Evolutionary conservation across 2,797 vertebrate genomes (phyloP).

Genomic region (Carcharodon carcharias): DNA sequence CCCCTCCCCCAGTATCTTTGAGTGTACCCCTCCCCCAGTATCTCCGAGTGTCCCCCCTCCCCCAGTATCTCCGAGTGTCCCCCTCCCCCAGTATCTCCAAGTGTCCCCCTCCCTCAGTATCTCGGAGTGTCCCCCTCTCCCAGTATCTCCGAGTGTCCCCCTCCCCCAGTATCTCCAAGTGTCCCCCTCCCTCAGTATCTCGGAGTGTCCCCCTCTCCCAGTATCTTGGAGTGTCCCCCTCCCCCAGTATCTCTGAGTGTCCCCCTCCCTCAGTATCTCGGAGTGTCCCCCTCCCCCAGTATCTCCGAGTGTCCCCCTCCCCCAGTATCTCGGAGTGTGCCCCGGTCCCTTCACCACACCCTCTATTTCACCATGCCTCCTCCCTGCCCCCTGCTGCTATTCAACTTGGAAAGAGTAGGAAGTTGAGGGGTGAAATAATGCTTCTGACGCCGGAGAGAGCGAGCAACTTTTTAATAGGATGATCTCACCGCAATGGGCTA

Average conservation of each 20-base stretch:
- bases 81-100: no score
- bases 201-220: no score
- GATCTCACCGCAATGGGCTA: not conserved
- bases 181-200: not conserved
- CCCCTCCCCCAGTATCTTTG: slow-evolving; percentile 39
- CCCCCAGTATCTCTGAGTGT: not conserved
- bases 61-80: no score
- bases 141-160: not conserved
- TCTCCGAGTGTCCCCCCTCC: no score
- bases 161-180: not conserved
- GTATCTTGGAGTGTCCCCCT: not conserved
- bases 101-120: not conserved
- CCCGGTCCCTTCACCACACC: slow-evolving; percentile 38
- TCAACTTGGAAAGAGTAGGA: not conserved
- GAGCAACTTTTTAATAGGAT: not conserved
- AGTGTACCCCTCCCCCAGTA: slow-evolving; percentile 44
- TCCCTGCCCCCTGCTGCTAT: not conserved
- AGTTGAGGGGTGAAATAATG: not conserved
- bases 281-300: not conserved
- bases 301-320: not conserved
- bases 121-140: not conserved
- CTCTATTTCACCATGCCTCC: not conserved
- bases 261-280: not conserved
- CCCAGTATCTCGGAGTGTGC: slow-evolving; percentile 46
- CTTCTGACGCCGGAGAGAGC: not conserved